A percentile compares a stretch with the other conserved stretches of the same genome.
These are phyloP conservation scores for Schizopygopsis pylzovi DNA, from an alignment of 2,797 vertebrate species.

Conservation along the genomic window DNA sequence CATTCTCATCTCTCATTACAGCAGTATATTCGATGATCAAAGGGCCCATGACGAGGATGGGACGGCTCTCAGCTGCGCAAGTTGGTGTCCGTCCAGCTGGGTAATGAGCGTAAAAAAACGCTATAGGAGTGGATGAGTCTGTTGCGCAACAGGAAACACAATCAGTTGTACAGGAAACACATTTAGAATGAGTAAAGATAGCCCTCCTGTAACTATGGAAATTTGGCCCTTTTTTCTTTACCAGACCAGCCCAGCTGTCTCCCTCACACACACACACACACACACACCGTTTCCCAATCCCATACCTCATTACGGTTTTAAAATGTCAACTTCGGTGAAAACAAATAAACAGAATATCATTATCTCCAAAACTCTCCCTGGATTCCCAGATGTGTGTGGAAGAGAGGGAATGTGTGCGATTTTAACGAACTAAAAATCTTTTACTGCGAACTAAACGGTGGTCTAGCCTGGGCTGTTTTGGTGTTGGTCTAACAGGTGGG, in stretches of 20 bases:
- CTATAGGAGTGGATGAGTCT: neutral
- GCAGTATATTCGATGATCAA: conserved; percentile 34
- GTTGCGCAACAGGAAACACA: conserved; percentile 47
- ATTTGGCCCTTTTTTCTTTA: conserved; percentile 13
- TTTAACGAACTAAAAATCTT: neutral
- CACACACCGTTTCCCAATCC: conserved; percentile 45
- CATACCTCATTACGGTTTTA: conserved; percentile 50
- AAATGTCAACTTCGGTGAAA: conserved; percentile 34
- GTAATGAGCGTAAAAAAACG: conserved; percentile 20
- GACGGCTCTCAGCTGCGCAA: conserved; percentile 1
- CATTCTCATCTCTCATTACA: conserved; percentile 23
- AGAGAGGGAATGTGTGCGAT: neutral
- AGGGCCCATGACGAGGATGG: conserved; percentile 1
- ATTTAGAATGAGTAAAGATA: conserved; percentile 42
- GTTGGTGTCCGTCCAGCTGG: conserved; percentile 31
- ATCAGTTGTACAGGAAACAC: conserved; percentile 44
- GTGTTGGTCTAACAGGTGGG: neutral
- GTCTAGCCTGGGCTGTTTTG: neutral
- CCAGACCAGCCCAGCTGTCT: conserved; percentile 19
- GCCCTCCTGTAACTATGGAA: conserved; percentile 42
- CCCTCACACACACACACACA: neutral
- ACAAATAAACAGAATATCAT: conserved; percentile 45
- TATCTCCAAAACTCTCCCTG: conserved; percentile 17
- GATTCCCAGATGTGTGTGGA: too few species aligned
- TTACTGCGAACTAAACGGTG: neutral